Percentiles rank a stretch among this genome's conserved stretches.
Conservation (phyloP, 2,797 vertebrate species). For the Meda fulgida region DNA sequence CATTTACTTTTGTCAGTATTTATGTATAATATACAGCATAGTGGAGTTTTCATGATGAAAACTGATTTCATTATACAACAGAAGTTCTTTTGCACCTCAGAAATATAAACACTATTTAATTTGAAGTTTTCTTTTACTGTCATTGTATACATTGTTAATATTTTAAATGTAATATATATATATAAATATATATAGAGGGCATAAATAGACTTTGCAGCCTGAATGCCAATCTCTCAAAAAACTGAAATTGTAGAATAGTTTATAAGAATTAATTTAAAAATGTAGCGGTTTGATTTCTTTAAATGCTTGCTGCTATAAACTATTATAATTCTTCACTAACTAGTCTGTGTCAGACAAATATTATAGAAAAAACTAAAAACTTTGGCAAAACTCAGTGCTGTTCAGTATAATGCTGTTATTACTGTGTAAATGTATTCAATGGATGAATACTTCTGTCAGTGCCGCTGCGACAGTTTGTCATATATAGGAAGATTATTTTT, state of each 20-base stretch:
- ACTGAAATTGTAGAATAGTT: background rate
- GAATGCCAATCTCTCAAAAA: background rate
- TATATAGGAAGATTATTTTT: background rate
- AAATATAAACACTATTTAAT: background rate
- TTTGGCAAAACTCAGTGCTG: slow-evolving; percentile 1
- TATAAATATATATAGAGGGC: background rate
- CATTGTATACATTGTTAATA: slow-evolving; percentile 2
- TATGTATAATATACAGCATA: slow-evolving; percentile 3
- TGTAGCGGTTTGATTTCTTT: background rate
- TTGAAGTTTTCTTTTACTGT: background rate
- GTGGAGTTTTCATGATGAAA: background rate
- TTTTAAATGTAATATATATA: background rate
- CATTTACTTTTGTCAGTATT: background rate
- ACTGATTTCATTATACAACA: background rate
- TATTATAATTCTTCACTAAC: background rate
- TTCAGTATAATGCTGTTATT: background rate
- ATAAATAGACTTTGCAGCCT: background rate
- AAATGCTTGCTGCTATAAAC: background rate
- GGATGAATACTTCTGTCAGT: background rate
- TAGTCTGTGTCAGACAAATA: slow-evolving; percentile 24
- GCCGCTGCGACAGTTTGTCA: background rate
- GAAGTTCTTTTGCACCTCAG: background rate
- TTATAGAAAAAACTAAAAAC: background rate
- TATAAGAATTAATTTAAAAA: background rate
- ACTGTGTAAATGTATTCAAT: background rate